phyloP scores from a whole-genome alignment of 1,140 invertebrate genomes.

The Pseudomyrmex gracilis region DNA sequence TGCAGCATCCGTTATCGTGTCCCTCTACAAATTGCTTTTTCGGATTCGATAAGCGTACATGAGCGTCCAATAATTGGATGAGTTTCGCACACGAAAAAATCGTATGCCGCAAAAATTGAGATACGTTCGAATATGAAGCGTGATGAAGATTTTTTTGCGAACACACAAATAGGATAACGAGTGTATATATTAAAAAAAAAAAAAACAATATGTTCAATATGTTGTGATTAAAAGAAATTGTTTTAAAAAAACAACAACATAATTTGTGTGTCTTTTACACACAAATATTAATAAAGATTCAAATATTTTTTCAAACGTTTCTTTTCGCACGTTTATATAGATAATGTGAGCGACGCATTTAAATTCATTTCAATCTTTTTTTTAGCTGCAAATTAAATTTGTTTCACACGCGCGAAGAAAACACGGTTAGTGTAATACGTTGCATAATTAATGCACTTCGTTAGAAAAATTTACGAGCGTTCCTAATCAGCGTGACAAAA shows the following conservation, averaged over 20 bases:
- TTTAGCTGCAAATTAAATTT: slow-evolving; percentile 18
- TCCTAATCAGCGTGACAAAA: slow-evolving; percentile 20
- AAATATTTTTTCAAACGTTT: background rate
- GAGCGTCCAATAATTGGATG: slow-evolving; percentile 18
- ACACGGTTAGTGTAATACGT: background rate
- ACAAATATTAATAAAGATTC: background rate
- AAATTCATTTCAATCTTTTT: slow-evolving; percentile 18
- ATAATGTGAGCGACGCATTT: background rate
- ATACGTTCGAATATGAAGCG: background rate
- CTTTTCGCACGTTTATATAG: background rate
- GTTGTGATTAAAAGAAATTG: background rate
- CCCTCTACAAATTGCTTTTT: slow-evolving; percentile 35
- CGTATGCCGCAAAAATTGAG: background rate
- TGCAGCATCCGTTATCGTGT: slow-evolving; percentile 25
- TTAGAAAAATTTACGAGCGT: slow-evolving; percentile 34
- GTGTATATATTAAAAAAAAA: too few species aligned
- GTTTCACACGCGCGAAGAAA: background rate
- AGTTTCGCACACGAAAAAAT: background rate
- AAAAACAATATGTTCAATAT: background rate
- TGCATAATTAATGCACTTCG: slow-evolving; percentile 42
- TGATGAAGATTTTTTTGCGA: background rate
- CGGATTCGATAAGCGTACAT: slow-evolving; percentile 27
- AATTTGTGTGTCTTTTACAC: background rate
- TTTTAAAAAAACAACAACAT: background rate
- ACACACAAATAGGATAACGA: background rate